Evolutionary conservation across 2,113 vertebrate genomes (phyloP).

Genomic region (Leptocoma aspasia): DNA sequence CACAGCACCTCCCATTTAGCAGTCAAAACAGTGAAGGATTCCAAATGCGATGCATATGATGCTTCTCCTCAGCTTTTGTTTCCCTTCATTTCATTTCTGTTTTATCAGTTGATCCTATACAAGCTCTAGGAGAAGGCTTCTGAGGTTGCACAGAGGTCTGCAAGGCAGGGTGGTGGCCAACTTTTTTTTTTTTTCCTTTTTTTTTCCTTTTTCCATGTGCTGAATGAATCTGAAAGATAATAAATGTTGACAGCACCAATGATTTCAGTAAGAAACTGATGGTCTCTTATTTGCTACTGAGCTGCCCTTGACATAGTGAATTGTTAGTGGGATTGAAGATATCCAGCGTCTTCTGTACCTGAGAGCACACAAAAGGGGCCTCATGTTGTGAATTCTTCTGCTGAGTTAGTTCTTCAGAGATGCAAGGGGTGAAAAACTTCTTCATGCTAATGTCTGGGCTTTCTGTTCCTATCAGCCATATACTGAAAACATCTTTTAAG

Average conservation of each 20-base stretch:
- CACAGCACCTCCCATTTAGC: constrained; percentile 68
- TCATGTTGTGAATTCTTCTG: background rate
- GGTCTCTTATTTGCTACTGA: background rate
- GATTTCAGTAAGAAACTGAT: background rate
- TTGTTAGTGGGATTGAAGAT: background rate
- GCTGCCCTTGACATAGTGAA: background rate
- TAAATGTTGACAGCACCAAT: background rate
- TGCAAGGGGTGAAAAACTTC: background rate
- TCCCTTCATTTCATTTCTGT: background rate
- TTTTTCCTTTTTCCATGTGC: background rate
- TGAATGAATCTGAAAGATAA: background rate
- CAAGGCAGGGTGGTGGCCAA: background rate
- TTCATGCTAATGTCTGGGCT: background rate
- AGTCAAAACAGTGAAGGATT: constrained; percentile 71
- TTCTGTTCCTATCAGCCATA: background rate
- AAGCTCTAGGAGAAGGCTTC: background rate
- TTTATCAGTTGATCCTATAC: background rate
- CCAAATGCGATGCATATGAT: constrained; percentile 34
- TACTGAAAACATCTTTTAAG: background rate
- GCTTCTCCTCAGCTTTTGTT: constrained; percentile 23
- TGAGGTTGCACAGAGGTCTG: background rate
- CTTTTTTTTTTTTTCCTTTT: fast-evolving
- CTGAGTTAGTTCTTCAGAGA: background rate
- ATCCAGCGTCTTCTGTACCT: background rate
- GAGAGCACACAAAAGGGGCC: background rate